These are phyloP conservation scores for Datnioides undecimradiatus DNA, from an alignment of 2,113 vertebrate genomes.

Conservation along the genomic window DNA sequence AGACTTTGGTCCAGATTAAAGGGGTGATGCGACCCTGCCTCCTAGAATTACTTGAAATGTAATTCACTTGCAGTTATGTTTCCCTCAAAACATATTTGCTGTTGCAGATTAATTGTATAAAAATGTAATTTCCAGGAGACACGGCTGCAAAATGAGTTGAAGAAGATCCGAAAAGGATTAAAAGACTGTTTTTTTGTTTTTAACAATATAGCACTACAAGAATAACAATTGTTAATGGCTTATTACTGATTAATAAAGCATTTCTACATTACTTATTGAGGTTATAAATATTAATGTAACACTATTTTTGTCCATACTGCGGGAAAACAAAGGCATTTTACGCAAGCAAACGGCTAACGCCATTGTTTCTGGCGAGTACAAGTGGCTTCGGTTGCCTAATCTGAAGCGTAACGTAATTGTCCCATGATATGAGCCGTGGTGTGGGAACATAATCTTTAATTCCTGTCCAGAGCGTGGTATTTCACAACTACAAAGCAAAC, in stretches of 20 bases:
- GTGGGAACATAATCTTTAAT: conserved; percentile 21
- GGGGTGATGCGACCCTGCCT: no score
- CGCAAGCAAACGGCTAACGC: neutral
- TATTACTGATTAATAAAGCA: neutral
- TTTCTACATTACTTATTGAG: neutral
- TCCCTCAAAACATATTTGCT: no score
- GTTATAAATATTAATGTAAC: neutral
- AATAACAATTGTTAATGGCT: neutral
- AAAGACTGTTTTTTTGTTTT: neutral
- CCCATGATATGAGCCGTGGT: conserved; percentile 1
- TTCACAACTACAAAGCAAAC: conserved; percentile 18
- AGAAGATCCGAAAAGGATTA: no score
- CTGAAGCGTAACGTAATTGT: neutral
- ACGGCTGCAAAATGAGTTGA: no score
- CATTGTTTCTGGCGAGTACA: neutral
- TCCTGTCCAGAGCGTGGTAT: conserved; percentile 24
- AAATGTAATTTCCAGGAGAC: no score
- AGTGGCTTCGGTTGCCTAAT: neutral
- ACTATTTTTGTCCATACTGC: neutral
- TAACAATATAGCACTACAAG: neutral
- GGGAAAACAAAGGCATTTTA: neutral
- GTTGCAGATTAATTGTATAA: no score
- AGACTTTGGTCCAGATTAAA: neutral
- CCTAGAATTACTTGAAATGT: no score
- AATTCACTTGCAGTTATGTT: no score